Conservation (phyloP, 2,113 vertebrate genomes). For the Anhinga anhinga region DNA sequence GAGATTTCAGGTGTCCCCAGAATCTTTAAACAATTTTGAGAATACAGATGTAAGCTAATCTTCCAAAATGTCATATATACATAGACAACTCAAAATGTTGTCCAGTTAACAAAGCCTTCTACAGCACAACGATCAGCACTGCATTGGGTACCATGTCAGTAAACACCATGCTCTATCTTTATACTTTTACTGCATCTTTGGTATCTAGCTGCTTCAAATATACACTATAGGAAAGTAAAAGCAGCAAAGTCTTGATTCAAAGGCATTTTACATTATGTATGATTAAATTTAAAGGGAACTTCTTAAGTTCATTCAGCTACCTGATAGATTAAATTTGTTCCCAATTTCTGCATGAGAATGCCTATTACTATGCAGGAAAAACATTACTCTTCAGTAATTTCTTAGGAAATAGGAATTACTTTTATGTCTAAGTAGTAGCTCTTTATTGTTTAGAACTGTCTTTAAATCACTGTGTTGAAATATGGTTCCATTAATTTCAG, state of each 20-base stretch:
- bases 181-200: not conserved
- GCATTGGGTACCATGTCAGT: not conserved
- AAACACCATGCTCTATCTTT: not conserved
- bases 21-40: not conserved
- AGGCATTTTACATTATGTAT: not conserved
- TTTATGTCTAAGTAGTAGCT: not conserved
- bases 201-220: not conserved
- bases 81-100: not conserved
- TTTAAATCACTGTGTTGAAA: not conserved
- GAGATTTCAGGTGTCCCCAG: not conserved
- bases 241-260: not conserved
- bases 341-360: not conserved
- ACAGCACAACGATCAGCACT: not conserved
- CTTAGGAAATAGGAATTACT: not conserved
- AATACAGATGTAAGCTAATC: not conserved
- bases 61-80: not conserved
- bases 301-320: not conserved
- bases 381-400: not conserved
- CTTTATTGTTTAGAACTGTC: not conserved
- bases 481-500: not conserved
- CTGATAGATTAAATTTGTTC: not conserved
- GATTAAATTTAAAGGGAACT: not conserved
- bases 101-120: not conserved
- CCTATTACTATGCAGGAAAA: not conserved
- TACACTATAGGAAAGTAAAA: not conserved